Conservation (phyloP, 2,888 invertebrate species). For the Tuberolachnus salignus region DNA sequence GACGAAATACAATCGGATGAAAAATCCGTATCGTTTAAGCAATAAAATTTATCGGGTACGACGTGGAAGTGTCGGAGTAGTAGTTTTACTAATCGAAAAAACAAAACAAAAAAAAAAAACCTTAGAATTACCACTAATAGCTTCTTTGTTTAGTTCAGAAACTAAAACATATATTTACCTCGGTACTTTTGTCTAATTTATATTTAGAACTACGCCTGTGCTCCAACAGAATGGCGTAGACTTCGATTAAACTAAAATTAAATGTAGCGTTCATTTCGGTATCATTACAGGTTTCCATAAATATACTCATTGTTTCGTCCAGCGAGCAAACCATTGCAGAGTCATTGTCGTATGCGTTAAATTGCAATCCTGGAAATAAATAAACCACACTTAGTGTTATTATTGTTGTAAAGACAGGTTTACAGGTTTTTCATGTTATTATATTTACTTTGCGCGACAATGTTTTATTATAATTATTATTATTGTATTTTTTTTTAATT, state of each 20-base stretch:
- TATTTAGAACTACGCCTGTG: slow-evolving; percentile 57
- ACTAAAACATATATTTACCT: slow-evolving; percentile 12
- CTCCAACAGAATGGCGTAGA: slow-evolving; percentile 58
- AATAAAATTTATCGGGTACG: no score
- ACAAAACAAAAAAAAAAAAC: no score
- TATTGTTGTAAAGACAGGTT: background rate
- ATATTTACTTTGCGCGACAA: no score
- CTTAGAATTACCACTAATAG: no score
- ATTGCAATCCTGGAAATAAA: slow-evolving; percentile 12
- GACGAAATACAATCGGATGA: no score
- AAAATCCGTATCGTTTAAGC: no score
- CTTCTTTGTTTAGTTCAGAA: no score
- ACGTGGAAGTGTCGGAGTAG: no score
- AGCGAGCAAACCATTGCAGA: slow-evolving; percentile 55
- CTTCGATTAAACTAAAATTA: slow-evolving; percentile 60
- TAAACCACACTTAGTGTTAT: background rate
- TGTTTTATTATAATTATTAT: no score
- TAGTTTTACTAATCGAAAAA: no score
- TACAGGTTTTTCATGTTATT: no score
- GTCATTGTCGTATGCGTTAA: slow-evolving; percentile 23
- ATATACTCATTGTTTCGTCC: slow-evolving; percentile 44
- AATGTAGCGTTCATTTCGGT: slow-evolving; percentile 59
- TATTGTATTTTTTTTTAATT: no score
- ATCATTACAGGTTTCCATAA: slow-evolving; percentile 44
- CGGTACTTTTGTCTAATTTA: slow-evolving; percentile 58